Evolutionary conservation across 2,888 invertebrate genomes (phyloP).

Genomic region (Drosophila limbata): DNA sequence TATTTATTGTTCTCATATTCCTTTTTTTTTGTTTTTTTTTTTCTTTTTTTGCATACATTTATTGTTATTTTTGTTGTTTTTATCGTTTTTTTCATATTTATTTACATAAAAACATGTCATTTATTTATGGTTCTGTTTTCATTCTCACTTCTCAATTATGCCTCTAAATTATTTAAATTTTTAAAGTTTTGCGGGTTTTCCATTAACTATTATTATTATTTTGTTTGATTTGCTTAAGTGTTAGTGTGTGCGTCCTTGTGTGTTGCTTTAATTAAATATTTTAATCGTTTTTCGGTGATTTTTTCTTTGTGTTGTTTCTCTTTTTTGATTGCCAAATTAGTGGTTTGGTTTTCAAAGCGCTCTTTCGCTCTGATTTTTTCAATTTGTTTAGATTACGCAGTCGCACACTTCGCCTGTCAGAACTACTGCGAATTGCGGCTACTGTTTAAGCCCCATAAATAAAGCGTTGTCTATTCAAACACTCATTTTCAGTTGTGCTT

Average conservation of each 20-base stretch:
- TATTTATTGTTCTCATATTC: slow-evolving; percentile 16
- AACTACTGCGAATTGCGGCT: slow-evolving; percentile 30
- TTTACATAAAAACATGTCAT: slow-evolving; percentile 9
- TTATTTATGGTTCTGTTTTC: slow-evolving; percentile 1
- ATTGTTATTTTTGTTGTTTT: not conserved
- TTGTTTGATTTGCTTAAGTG: not conserved
- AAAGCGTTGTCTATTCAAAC: slow-evolving; percentile 30
- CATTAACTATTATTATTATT: not conserved
- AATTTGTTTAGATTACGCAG: slow-evolving; percentile 26
- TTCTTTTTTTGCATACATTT: not conserved
- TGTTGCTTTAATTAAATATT: slow-evolving; percentile 6
- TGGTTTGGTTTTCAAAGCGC: slow-evolving; percentile 19
- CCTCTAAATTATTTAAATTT: slow-evolving; percentile 1
- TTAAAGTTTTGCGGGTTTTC: slow-evolving; percentile 1
- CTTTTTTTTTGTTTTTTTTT: not conserved
- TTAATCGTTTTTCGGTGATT: not conserved
- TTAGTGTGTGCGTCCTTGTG: not conserved
- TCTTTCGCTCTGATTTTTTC: slow-evolving; percentile 6
- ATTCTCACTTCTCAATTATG: not conserved
- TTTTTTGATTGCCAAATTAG: slow-evolving; percentile 33
- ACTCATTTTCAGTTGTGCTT: not conserved
- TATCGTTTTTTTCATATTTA: slow-evolving; percentile 8
- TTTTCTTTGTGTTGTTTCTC: slow-evolving; percentile 9
- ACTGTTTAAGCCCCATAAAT: slow-evolving; percentile 37
- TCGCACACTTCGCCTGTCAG: slow-evolving; percentile 27